These are phyloP conservation scores for Platycercus adscitus DNA, from an alignment of 2,113 vertebrate genomes.

Conservation along the genomic window DNA sequence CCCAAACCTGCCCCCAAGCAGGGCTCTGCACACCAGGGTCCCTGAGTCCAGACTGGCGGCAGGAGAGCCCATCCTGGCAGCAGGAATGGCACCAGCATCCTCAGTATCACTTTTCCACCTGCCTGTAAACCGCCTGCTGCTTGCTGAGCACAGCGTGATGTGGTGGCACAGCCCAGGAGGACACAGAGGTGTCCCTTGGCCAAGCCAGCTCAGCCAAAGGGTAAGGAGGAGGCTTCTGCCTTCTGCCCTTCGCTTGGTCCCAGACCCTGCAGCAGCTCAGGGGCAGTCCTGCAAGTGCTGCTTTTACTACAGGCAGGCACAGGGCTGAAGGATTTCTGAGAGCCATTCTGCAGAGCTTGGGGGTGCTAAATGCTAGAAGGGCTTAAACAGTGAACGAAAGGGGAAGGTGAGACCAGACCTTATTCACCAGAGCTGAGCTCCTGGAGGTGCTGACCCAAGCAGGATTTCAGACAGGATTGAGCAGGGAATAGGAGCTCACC, in stretches of 20 bases:
- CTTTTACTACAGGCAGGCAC: not conserved
- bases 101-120: not conserved
- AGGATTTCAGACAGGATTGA: not conserved
- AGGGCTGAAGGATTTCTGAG: not conserved
- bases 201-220: not conserved
- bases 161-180: not conserved
- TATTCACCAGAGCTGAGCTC: not conserved
- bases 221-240: not conserved
- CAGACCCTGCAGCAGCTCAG: not conserved
- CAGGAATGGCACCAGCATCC: not conserved
- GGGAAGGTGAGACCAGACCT: not conserved
- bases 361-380: not conserved
- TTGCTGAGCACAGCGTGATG: not conserved
- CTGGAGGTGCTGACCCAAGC: not conserved
- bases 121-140: not conserved
- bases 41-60: not conserved
- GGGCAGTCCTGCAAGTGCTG: not conserved
- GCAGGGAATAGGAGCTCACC: not conserved
- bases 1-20: not conserved
- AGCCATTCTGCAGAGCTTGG: not conserved
- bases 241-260: not conserved
- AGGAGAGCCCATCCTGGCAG: not conserved
- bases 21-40: rapidly evolving
- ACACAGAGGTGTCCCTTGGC: not conserved
- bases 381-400: not conserved